Base-by-base conservation (phyloP, 2,888 invertebrate genomes). In the Electrophaes corylata region DNA sequence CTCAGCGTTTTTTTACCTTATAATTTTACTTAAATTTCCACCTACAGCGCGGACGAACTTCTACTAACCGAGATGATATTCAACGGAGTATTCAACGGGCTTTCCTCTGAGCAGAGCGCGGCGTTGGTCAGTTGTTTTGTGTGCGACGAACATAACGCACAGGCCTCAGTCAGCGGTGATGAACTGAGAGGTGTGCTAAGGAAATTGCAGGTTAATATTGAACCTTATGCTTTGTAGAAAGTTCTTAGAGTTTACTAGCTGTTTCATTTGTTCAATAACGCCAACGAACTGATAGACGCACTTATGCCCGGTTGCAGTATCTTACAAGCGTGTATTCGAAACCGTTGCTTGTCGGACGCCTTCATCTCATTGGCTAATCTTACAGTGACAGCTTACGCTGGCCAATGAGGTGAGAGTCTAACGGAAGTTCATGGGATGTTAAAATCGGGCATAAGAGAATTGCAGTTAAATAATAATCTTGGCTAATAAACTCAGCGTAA, bases 11-110 rank as follows among this genome's bases (percentile, higher is more conserved):
- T 14, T 5, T 31, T 4, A 31, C 3, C 31, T 31, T 37, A 6
- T 16, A 1, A 16, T 3, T n/a, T 26, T 44, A 52, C 31, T 46
- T 39, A n/a, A 3, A 2, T 47, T 37, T 37, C 3, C 8, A 2
- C 26, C 31, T 14, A 1, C 81, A 96, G 96, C 53, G 96, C 98
- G 0, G 99, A 99, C 88, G 99, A 99, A 87, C 88, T 99, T 14
- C 91, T 99, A 4, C 93, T 99, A 75, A 99, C 99, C 0, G 99
- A 99, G 92, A 94, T 99, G 95, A 95, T 99, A 56, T 99, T 99
- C 88, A 98, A 98, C 86, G 99, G 99, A 35, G 95, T 98, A 18
- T 99, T 99, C 88, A 98, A 97, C 82, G 92, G 95, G 23, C 89
- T 99, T 63, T 94, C 94, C 1, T 93, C 96, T 0, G 95, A 94